Base-by-base conservation (phyloP, 2,888 invertebrate species). In the Cyaniris semiargus region DNA sequence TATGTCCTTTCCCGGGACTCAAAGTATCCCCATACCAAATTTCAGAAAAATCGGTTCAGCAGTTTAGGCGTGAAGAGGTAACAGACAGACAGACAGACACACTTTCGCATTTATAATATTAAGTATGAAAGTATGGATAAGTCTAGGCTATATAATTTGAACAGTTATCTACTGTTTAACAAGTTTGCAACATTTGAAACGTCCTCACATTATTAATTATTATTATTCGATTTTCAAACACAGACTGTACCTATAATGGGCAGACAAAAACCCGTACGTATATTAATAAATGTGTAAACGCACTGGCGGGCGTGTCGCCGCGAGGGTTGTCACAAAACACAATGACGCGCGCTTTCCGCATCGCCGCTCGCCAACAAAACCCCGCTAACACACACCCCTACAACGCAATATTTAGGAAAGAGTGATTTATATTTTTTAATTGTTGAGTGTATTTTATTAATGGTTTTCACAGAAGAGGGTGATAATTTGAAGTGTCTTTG, bases 241-340 rank as follows among this genome's bases (percentile, higher is more conserved):
- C 44, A 44, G 44, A 44, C 44, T 8, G 23, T 66, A 66, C 27
- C 27, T 66, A 66, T 66, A 5, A 18, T 66, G 27, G 66, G 27
- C 31, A 66, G 66, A 66, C 66, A 66, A 66, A 31, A 66, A 66
- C 66, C 66, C 66, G 15, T 66, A 60, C 23, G 27, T 27, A 66
- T 66, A 66, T 66, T 31, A 66, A 66, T 66, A 66, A 76, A 76
- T 31, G 74, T 23, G 34, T 38, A 76, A 76, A 48, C 48, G 38
- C 71, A 53, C 31, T 23, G 71, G 78, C 79, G 76, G 80, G 80
- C 77, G 80, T 77, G 80, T 34, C 76, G 86, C 87, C 84, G 81
- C 85, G 82, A 91, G 90, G 90, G 90, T 84, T 90, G 89, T 87
- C 89, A 89, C 89, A 91, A 89, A 88, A 84, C 81, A 79, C 72